Evolutionary conservation across 2,113 vertebrate genomes (phyloP).

Genomic region (Nibea coibor): DNA sequence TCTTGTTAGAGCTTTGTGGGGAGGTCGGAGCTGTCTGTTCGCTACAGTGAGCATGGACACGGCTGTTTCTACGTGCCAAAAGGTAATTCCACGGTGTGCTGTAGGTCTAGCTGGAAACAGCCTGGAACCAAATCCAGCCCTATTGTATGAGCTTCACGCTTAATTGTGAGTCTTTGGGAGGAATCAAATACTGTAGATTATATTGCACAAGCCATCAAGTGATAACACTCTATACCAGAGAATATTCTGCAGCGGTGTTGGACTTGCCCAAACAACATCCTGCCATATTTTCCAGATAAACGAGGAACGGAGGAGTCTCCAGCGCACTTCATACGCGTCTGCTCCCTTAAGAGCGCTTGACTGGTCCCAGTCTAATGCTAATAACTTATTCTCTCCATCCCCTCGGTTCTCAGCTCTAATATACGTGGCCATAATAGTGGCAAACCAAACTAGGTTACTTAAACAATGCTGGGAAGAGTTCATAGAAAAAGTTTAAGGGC

Average conservation of each 20-base stretch:
- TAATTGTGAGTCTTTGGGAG: conserved; percentile 15
- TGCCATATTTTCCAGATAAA: neutral
- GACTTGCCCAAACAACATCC: neutral
- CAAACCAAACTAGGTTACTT: conserved; percentile 57
- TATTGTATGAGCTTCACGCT: conserved; percentile 23
- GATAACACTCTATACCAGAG: neutral
- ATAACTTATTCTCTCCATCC: conserved; percentile 53
- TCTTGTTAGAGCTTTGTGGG: neutral
- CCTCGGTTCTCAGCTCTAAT: conserved; percentile 56
- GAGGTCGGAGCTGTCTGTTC: neutral
- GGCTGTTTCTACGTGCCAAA: conserved; percentile 10
- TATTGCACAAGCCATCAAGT: neutral
- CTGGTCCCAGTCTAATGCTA: conserved; percentile 79
- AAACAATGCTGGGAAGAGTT: conserved; percentile 75
- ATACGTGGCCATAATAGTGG: conserved; percentile 52
- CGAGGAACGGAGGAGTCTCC: conserved; percentile 21
- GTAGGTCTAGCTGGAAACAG: conserved; percentile 1
- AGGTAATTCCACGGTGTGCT: conserved; percentile 35
- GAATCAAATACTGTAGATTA: conserved; percentile 1
- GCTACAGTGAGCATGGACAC: conserved; percentile 21
- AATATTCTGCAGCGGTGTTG: neutral
- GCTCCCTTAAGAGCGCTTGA: conserved; percentile 69
- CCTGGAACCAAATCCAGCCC: neutral
- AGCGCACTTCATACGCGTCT: conserved; percentile 73
- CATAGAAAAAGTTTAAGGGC: conserved; percentile 57